Evolutionary conservation across 2,113 vertebrate genomes (phyloP), one percentile per base, ranked within the genome.

Genomic region (Scomber japonicus): DNA sequence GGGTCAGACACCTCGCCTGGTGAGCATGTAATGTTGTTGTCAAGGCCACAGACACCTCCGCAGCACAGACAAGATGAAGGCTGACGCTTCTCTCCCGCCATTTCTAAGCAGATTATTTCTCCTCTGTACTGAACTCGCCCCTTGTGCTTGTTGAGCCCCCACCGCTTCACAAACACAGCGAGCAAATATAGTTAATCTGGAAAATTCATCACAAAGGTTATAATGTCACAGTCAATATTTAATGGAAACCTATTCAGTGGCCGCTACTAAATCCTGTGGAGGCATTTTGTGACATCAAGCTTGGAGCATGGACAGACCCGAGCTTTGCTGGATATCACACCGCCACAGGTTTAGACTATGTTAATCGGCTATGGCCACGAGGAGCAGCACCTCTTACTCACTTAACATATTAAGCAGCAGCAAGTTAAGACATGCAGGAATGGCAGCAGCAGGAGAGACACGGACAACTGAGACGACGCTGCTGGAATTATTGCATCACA

Each of bases 91-190:
- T 71, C 70, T 74, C 64, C 61, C 12, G 11, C 71, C 81, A 74
- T 85, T 81, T 86, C 85, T 87, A 85, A 93, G 80, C 70, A 90
- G 89, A 92, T 92, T 93, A 92, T 85, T 84, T 84, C 51, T 75
- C 77, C 71, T 64, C 57, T 19, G 63, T 31, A 44, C 53, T 80
- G 75, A 86, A 64, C 27, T 31, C 65, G 54, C 80, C 71, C 81
- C 54, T 40, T 54, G 76, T 6, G 11, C 60, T 55, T 16, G 65
- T 80, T 70, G 46, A 80, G 46, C 64, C 11, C 46, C 44, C 40
- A 53, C 66, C 50, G 31, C 27, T 14, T 79, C 53, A 60, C 65
- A 31, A 24, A 67, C 51, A 3, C 51, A 65, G 64, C 78, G 15
- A 48, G 57, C 69, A 67, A 79, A 75, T 51, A 49, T 21, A 56